Evolutionary conservation across 2,797 vertebrate species (phyloP), one percentile per base, ranked within the genome.

Genomic region (Etheostoma perlongum): DNA sequence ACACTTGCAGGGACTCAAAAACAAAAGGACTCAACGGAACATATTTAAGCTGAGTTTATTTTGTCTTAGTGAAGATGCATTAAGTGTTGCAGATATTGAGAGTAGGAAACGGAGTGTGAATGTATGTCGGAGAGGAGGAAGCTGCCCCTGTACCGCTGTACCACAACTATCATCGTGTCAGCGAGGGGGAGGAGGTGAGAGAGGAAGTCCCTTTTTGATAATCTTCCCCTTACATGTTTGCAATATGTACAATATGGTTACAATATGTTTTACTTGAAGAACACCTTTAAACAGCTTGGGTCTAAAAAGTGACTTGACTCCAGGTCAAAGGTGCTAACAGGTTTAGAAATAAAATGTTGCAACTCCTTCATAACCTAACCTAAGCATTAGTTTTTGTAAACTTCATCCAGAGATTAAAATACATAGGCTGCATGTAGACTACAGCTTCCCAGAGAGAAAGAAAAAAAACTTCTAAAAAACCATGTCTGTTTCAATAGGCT

Each of bases 181-280:
- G 48, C 13, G 0, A 11, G 8, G 1, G 15, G 46, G 18, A 36
- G 46, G 18, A 23, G 77, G 62, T 55, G 49, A 78, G 11, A 78
- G 16, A 78, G 61, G 71, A 83, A 79, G 72, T 64, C 63, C 75
- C 63, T 67, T 78, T 81, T 72, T 6, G 2, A 30, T 27, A 42
- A 54, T 30, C n/a, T n/a, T 58, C 19, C 4, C 40, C 27, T 48
- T 0, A 16, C 7, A 16, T 52, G 40, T 49, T 58, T 54, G 14
- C 44, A 40, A 42, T n/a, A 13, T 44, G 16, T 57, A 6, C 30
- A 30, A 30, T 30, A 30, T 30, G 30, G 30, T 30, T 51, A 18
- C 44, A 40, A 42, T n/a, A 15, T 44, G 16, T 57, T 59, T 54
- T 62, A 74, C 0, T 52, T 42, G 64, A 76, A 81, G 48, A 54